Base-by-base conservation (phyloP, 1,140 invertebrate species). In the Cardiocondyla obscurior region DNA sequence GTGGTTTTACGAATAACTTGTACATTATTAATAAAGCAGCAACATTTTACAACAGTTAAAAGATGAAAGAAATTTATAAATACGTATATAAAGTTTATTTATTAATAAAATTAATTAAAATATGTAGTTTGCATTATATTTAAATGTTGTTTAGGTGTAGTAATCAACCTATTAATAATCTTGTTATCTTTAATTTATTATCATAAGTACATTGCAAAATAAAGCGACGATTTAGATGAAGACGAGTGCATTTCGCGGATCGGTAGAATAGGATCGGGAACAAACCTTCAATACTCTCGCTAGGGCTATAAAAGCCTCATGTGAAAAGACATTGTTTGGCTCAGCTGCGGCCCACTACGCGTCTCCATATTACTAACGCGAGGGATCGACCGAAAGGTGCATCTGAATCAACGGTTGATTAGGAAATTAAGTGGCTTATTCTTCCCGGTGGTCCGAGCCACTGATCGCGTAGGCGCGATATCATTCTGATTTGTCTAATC, bases 281-380 rank as follows among this genome's bases (percentile, higher is more conserved):
- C 72, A 49, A 42, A 74, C 69, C 79, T 76, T 73, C 84, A 55
- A 65, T 79, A 83, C 79, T 74, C 81, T 86, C 84, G 89, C 91
- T 93, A 84, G 91, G 91, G 91, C 90, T 90, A 89, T 93, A 93
- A 94, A 94, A 94, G 93, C 93, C 85, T 91, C 91, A 93, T 93
- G 93, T 94, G 93, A 93, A 94, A 93, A 84, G 89, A 93, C 92
- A 94, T 93, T 94, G 93, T 94, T 94, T 92, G 90, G 89, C 88
- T 93, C 93, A 94, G 93, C 93, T 94, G 93, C 90, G 82, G 65
- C 82, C 85, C 87, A 89, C 85, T 89, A 89, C 55, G 81, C 42
- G 64, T 83, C 60, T 77, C 81, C 62, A 82, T 86, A 39, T 69
- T 85, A 25, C 67, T 74, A 87, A 60, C 70, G 65, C 39, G 72